Base-by-base conservation (phyloP, 2,797 vertebrate species). In the Natrix natrix region DNA sequence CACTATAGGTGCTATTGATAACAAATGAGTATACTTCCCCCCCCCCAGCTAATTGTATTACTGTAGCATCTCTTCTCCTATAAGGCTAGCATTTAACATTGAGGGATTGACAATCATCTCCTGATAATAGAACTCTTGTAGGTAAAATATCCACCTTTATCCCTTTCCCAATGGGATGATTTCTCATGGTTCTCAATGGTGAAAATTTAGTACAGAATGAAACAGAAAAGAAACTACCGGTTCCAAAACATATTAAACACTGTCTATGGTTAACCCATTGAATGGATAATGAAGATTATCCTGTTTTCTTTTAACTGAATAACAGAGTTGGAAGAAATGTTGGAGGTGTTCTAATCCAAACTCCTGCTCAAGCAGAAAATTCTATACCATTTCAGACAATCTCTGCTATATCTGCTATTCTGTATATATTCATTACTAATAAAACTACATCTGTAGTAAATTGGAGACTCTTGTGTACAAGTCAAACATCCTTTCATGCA, bases 211-310 rank as follows among this genome's bases (percentile, higher is more conserved):
- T 52, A n/a, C 8, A 87, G 7, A 90, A 57, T 52, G 26, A 87
- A 88, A 14, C 52, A 37, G 59, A 91, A 28, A 20, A 17, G 52
- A 55, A 57, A 26, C 32, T 20, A 10, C 1, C 6, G 5, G 89
- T 90, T 5, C 0, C 55, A 55, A 86, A 69, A 66, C 5, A 28
- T 0, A 2, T 28, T 54, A 91, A 32, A 5, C 69, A 43, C 4
- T 24, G 3, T 5, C 22, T 56, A 17, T n/a, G 37, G 14, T 74
- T 37, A 83, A 59, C 66, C 2, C 4, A 20, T 5, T 61, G 26
- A 54, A 17, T 59, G 3, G 3, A 0, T 5, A 87, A 3, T 52
- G 52, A 17, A n/a, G 0, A 2, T 22, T 17, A 57, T 10, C 55
- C 16, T 32, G 61, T 43, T 8, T 22, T 16, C n/a, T 32, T 69